A percentile compares a stretch with the other conserved stretches of the same genome.
Evolutionary conservation across 2,797 vertebrate species (phyloP).

Genomic region (Gastrophryne carolinensis): DNA sequence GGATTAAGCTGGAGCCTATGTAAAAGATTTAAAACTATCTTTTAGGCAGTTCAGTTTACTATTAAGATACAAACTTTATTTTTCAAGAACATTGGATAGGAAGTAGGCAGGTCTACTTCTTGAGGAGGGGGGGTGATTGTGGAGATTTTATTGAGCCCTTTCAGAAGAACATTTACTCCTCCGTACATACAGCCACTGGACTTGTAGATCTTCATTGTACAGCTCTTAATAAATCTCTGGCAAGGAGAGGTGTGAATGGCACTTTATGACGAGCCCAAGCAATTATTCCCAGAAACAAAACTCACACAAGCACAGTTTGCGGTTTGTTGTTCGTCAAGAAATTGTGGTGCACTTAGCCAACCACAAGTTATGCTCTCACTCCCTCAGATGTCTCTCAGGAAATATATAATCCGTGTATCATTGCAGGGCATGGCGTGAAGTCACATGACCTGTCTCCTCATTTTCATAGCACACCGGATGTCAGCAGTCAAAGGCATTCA

Average conservation of each 20-base stretch:
- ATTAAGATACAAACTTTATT: too few species aligned
- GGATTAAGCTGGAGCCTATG: too few species aligned
- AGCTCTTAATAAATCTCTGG: background rate
- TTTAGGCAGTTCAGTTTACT: too few species aligned
- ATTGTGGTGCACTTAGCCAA: background rate
- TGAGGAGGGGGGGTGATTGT: too few species aligned
- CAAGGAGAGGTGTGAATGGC: background rate
- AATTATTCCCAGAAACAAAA: background rate
- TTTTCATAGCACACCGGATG: background rate
- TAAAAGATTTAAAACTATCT: too few species aligned
- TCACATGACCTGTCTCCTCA: background rate
- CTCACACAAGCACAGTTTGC: background rate
- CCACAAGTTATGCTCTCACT: background rate
- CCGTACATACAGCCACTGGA: too few species aligned
- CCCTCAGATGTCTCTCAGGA: background rate
- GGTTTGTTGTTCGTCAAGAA: background rate
- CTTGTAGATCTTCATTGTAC: too few species aligned
- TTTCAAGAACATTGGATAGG: too few species aligned
- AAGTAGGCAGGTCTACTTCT: too few species aligned
- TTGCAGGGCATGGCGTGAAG: background rate
- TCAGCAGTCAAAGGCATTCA: background rate
- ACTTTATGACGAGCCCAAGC: background rate
- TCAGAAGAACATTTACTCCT: too few species aligned
- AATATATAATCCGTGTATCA: background rate
- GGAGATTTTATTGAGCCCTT: too few species aligned